Evolutionary conservation across 2,888 invertebrate species (phyloP).

Genomic region (Adelognathus sp.): DNA sequence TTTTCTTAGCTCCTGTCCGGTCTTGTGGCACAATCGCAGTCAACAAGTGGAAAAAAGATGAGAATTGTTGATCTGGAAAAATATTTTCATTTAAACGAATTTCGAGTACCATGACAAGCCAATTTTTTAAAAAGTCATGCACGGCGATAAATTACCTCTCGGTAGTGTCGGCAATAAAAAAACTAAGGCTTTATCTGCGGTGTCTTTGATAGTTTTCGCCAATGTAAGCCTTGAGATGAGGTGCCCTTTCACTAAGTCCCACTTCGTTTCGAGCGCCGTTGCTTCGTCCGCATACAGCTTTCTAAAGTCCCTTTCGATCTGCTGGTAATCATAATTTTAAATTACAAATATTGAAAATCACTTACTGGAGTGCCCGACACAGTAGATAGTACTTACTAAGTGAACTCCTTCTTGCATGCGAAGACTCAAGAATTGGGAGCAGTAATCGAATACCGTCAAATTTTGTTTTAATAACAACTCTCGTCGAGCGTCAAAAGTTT

Average conservation of each 20-base stretch:
- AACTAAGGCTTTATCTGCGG: background rate
- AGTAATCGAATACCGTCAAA: background rate
- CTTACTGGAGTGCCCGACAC: no score
- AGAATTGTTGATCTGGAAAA: conserved; percentile 9
- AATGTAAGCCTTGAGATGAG: background rate
- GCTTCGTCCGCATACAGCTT: background rate
- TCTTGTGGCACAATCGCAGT: background rate
- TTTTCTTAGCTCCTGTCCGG: conserved; percentile 3
- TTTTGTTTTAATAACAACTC: background rate
- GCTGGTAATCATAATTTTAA: no score
- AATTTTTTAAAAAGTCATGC: no score
- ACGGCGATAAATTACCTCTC: background rate
- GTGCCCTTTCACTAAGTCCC: conserved; percentile 1
- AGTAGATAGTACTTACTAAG: background rate
- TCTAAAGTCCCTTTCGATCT: conserved; percentile 2
- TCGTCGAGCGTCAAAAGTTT: background rate
- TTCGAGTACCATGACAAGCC: background rate
- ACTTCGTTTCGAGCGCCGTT: background rate
- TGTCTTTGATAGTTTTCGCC: background rate
- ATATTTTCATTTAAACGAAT: background rate
- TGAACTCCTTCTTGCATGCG: background rate
- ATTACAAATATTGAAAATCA: no score
- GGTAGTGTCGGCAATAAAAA: background rate
- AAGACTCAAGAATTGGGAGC: background rate
- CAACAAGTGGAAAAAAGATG: background rate